Base-by-base conservation (phyloP, 2,797 vertebrate species). In the Sebastes variabilis region DNA sequence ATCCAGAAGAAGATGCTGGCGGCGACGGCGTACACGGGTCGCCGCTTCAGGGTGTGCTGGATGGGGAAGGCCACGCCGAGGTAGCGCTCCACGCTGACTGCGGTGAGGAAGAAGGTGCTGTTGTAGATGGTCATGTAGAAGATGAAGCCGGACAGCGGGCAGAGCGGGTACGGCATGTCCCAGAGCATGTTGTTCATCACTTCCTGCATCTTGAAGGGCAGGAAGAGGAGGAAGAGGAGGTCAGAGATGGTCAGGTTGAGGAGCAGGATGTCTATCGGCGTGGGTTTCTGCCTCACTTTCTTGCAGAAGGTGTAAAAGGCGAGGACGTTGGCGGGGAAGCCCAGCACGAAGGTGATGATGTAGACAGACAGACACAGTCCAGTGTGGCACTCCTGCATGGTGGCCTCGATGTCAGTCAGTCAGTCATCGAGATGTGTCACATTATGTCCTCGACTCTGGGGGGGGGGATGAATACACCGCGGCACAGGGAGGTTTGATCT, bases 51-150 rank as follows among this genome's bases (percentile, higher is more conserved):
- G 6, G 90, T 89, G 84, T 97, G 96, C 75, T 94, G 94, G 82
- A 97, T 96, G 38, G 97, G 97, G 84, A 94, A 97, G 5, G 95
- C 96, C 14, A 97, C 95, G 0, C 96, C 96, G 18, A 97, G 86
- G 87, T 96, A 97, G 34, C 96, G 95, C 74, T 97, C 97, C 0
- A 97, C 93, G 4, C 96, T 96, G 60, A 97, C 91, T 0, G 95
- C 96, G 0, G 96, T 97, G 75, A 97, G 93, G 80, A 96, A 96
- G 79, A 96, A 95, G 30, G 93, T 94, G 83, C 96, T 97, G 88
- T 94, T 96, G 89, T 97, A 97, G 89, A 97, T 96, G 71, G 96
- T 97, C 94, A 96, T 96, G 88, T 96, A 97, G 92, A 97, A 97
- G 79, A 97, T 22, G 79, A 96, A 96, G 46, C 94, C 92, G 0